A percentile compares a stretch with the other conserved stretches of the same genome.
These are phyloP conservation scores for Dolichallabes microphthalmus DNA, from an alignment of 2,113 vertebrate species.

Conservation along the genomic window DNA sequence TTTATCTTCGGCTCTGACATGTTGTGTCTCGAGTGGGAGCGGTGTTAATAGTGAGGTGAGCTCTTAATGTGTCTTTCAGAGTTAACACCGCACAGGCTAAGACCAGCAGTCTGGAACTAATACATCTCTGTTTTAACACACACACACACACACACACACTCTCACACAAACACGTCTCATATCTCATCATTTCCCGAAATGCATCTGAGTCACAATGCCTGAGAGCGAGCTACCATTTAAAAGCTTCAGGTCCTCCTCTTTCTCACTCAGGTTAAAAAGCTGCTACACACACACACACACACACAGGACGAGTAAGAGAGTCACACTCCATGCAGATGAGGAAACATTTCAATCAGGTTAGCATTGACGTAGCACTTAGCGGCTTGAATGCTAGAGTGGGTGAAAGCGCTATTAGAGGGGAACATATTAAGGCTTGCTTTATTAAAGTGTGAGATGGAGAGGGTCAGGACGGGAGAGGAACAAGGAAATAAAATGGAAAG, in stretches of 20 bases:
- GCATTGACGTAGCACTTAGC: constrained; percentile 65
- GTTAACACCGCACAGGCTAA: not conserved
- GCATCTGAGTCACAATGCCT: constrained; percentile 50
- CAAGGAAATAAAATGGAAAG: constrained; percentile 32
- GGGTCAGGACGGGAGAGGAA: constrained; percentile 39
- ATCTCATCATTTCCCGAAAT: constrained; percentile 51
- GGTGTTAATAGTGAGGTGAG: constrained; percentile 19
- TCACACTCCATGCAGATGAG: constrained; percentile 51
- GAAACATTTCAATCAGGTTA: constrained; percentile 59
- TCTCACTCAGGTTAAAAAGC: constrained; percentile 48
- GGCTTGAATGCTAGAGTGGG: constrained; percentile 65
- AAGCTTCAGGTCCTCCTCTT: constrained; percentile 56
- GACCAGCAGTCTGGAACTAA: constrained; percentile 40
- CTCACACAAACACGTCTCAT: constrained; percentile 9
- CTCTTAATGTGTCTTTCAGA: constrained; percentile 27
- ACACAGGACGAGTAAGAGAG: not conserved
- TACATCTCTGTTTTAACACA: constrained; percentile 19
- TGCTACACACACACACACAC: not conserved
- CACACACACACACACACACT: constrained; percentile 27
- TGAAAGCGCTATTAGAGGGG: constrained; percentile 64
- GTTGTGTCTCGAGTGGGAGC: not conserved
- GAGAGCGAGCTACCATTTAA: constrained; percentile 65
- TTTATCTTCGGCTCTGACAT: constrained; percentile 6
- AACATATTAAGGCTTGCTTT: constrained; percentile 65
- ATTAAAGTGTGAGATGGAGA: constrained; percentile 45